Evolutionary conservation across 2,113 vertebrate species (phyloP), one percentile per base, ranked within the genome.

Genomic region (Ammospiza caudacuta): DNA sequence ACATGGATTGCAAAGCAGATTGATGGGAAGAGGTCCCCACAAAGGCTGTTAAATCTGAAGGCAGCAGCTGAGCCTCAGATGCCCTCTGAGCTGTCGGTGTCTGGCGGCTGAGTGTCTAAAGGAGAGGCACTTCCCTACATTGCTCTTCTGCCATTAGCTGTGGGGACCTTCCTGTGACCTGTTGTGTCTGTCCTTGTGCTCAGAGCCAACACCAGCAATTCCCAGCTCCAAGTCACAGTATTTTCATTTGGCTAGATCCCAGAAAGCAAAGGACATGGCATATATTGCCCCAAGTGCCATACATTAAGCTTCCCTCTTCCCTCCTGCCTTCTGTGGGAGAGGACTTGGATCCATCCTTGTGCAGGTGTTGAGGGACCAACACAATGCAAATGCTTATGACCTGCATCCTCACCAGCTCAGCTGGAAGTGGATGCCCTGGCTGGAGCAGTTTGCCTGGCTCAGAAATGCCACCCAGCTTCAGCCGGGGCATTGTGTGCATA

Each of bases 241-340:
- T 77, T 89, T 83, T 87, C 49, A 28, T 46, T 69, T 66, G 46
- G 24, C 55, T 81, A 6, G 22, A 39, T 74, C 46, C 46, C 51
- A 31, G 73, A 74, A 31, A 58, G 66, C 23, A 81, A 61, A 73
- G 9, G 12, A 37, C 0, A 35, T 37, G 15, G 35, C 59, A 31
- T n/a, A 5, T 59, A 23, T 25, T 69, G 9, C 39, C 52, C 22
- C 1, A 3, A 11, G 4, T 46, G 8, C 13, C 2, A 0, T 16
- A 33, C 0, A 0, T 21, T 46, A 46, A 54, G 17, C 23, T 87
- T 63, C 37, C 21, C 9, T 73, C 77, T 74, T 80, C 35, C 57
- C 25, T 84, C 31, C 54, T 75, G 17, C 46, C 20, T 55, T 41
- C 39, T 31, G 44, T 15, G 52, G n/a, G 41, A 61, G 24, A 76